A percentile compares a stretch with the other conserved stretches of the same genome.
Evolutionary conservation across 2,888 invertebrate species (phyloP).

Genomic region (Morpho deidamia): DNA sequence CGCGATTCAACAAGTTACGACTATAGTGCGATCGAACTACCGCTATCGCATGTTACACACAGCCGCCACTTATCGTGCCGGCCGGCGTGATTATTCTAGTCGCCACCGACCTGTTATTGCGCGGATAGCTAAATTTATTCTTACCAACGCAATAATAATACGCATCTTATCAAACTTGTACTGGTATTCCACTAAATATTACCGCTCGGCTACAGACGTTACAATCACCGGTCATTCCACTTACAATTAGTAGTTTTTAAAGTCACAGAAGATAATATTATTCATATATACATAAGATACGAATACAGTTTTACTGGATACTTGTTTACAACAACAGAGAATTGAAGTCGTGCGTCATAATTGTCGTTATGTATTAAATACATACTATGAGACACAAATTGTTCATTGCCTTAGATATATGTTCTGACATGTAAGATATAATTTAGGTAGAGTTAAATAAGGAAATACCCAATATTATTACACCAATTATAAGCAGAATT

Average conservation of each 20-base stretch:
- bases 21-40: not conserved
- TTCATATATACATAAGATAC: conserved; percentile 1
- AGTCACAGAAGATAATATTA: conserved; percentile 1
- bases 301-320: conserved; percentile 9
- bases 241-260: conserved; percentile 6
- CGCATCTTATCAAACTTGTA: conserved; percentile 8
- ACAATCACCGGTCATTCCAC: conserved; percentile 8
- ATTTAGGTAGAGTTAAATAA: no score
- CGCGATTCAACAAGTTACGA: conserved; percentile 1
- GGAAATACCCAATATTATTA: no score
- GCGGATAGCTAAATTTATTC: conserved; percentile 18
- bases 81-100: conserved; percentile 27
- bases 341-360: conserved; percentile 25
- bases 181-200: conserved; percentile 6
- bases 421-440: not conserved
- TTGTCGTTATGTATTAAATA: not conserved
- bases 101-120: conserved; percentile 21
- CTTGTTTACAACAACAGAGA: conserved; percentile 22
- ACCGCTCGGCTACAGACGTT: not conserved
- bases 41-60: conserved; percentile 15
- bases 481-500: no score
- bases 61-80: conserved; percentile 25
- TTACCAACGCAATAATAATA: conserved; percentile 19
- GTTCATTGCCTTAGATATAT: not conserved
- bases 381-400: conserved; percentile 1